These are phyloP conservation scores for Cephus pulcher DNA, from an alignment of 2,888 invertebrate genomes.

Conservation along the genomic window DNA sequence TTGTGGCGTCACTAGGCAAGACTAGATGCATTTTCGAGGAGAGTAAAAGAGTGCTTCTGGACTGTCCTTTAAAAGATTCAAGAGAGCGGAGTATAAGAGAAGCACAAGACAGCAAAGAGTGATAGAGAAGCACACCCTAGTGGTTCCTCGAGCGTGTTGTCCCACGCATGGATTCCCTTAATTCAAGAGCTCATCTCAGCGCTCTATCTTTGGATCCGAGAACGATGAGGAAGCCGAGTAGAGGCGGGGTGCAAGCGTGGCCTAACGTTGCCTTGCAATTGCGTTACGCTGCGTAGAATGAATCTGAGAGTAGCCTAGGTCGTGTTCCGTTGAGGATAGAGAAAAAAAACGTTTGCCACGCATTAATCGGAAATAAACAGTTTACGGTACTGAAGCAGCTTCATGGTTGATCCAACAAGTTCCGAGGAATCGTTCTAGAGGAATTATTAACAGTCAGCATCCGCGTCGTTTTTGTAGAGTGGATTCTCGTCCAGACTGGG, in stretches of 20 bases:
- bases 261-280: neutral
- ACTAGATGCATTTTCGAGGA: neutral
- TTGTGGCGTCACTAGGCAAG: neutral
- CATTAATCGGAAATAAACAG: neutral
- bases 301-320: neutral
- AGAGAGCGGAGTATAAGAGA: neutral
- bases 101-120: neutral
- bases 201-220: neutral
- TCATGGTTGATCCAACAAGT: neutral
- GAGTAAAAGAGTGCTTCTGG: neutral
- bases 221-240: neutral
- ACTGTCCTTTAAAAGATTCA: neutral
- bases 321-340: neutral
- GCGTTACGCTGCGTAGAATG: neutral
- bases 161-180: neutral
- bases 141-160: neutral
- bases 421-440: neutral
- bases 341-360: neutral
- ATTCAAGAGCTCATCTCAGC: neutral
- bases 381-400: neutral
- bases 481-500: constrained; percentile 71
- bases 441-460: neutral
- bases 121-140: neutral
- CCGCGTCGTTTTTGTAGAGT: neutral
- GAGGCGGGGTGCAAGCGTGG: neutral